phyloP scores from a whole-genome alignment of 2,888 invertebrate genomes.

The Orthosia gracilis region DNA sequence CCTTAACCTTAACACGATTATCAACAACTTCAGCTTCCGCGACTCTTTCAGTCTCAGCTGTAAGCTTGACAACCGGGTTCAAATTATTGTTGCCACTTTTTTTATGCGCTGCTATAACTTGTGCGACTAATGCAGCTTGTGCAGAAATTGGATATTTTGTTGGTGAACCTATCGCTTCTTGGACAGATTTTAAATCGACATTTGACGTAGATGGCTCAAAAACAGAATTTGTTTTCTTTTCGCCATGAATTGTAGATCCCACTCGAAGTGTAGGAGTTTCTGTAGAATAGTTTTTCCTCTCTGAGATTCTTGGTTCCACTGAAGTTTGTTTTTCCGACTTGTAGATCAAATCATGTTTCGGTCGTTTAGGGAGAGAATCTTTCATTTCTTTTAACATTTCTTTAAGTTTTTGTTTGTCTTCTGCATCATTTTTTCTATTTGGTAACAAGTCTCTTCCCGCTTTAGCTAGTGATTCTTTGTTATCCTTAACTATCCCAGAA shows the following conservation, averaged over 20 bases:
- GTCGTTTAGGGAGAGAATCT: slow-evolving; percentile 93
- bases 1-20: slow-evolving; percentile 19
- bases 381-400: slow-evolving; percentile 95
- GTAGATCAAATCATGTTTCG: slow-evolving; percentile 78
- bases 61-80: slow-evolving; percentile 19
- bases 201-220: slow-evolving; percentile 39
- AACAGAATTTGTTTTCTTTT: slow-evolving; percentile 45
- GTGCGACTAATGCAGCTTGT: slow-evolving; percentile 69
- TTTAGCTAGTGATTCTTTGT: slow-evolving; percentile 50
- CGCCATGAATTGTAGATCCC: slow-evolving; percentile 69
- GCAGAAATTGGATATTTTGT: slow-evolving; percentile 41
- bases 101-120: slow-evolving; percentile 67
- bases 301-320: slow-evolving; percentile 38
- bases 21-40: slow-evolving; percentile 7
- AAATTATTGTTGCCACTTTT: slow-evolving; percentile 62
- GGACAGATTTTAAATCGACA: slow-evolving; percentile 24
- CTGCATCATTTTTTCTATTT: slow-evolving; percentile 56
- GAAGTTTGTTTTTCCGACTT: slow-evolving; percentile 42
- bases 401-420: slow-evolving; percentile 92
- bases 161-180: slow-evolving; percentile 1
- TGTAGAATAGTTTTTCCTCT: slow-evolving; percentile 56
- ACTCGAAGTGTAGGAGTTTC: slow-evolving; percentile 85
- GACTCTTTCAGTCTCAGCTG: slow-evolving; percentile 3
- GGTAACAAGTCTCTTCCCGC: slow-evolving; percentile 67
- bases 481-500: slow-evolving; percentile 41